These are phyloP conservation scores for Oscarella lobularis DNA, from an alignment of 37 sponge, comb jelly and placozoan species.

Conservation along the genomic window DNA sequence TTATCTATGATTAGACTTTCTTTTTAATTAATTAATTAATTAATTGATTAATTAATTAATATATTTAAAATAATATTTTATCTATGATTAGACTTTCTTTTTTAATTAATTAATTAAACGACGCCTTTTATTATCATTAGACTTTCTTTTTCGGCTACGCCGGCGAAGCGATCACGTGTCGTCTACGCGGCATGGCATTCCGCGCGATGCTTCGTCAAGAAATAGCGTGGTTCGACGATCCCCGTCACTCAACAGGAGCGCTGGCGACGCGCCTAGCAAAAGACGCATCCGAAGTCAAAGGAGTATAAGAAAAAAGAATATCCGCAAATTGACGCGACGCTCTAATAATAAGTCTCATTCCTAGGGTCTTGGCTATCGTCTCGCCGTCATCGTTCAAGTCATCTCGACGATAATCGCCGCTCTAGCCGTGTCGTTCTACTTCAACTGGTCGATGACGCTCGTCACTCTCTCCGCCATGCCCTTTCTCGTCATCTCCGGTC, in stretches of 20 bases:
- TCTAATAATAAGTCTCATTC: not conserved
- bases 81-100: too few species aligned
- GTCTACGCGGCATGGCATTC: not conserved
- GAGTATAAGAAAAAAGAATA: too few species aligned
- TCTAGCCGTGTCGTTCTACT: conserved; percentile 41
- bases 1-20: too few species aligned
- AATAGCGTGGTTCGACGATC: conserved; percentile 76
- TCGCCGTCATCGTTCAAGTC: conserved; percentile 52
- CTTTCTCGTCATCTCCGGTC: conserved; percentile 26
- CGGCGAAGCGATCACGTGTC: not conserved
- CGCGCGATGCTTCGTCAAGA: conserved; percentile 16
- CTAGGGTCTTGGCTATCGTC: conserved; percentile 36
- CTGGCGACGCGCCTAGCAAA: conserved; percentile 61
- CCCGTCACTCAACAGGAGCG: conserved; percentile 66
- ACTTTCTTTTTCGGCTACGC: not conserved
- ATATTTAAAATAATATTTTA: too few species aligned
- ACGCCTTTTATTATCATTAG: too few species aligned
- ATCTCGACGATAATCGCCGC: conserved; percentile 30
- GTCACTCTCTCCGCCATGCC: conserved; percentile 51
- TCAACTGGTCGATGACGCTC: conserved; percentile 52
- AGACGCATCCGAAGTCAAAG: conserved; percentile 70
- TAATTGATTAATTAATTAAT: too few species aligned
- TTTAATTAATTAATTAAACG: too few species aligned
- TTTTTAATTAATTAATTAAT: too few species aligned
- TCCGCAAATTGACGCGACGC: not conserved